phyloP scores from a whole-genome alignment of 2,888 invertebrate species.

The Drosophila colorata region DNA sequence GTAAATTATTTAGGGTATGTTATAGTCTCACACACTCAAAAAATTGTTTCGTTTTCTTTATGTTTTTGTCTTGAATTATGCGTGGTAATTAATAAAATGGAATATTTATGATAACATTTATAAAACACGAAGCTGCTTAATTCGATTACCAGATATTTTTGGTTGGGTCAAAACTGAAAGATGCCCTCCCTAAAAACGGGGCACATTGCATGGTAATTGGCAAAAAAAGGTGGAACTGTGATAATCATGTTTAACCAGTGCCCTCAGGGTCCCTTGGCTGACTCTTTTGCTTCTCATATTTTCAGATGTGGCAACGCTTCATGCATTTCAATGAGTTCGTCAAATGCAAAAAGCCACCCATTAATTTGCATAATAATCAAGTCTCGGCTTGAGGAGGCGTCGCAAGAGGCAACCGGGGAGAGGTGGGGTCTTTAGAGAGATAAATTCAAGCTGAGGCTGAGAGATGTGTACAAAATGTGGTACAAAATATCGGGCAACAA shows the following conservation, averaged over 20 bases:
- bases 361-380: conserved; percentile 80
- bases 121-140: conserved; percentile 80
- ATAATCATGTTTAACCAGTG: conserved; percentile 75
- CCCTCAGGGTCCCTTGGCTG: conserved; percentile 30
- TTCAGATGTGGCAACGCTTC: conserved; percentile 49
- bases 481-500: conserved; percentile 64
- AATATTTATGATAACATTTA: conserved; percentile 81
- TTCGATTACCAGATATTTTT: conserved; percentile 74
- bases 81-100: conserved; percentile 80
- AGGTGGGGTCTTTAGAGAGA: neutral
- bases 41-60: conserved; percentile 2
- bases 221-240: conserved; percentile 76
- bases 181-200: conserved; percentile 6
- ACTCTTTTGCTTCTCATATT: conserved; percentile 3
- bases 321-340: conserved; percentile 77
- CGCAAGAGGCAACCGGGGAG: neutral
- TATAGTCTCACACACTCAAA: neutral
- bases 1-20: conserved; percentile 10
- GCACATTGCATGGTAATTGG: conserved; percentile 67
- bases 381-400: conserved; percentile 14
- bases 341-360: conserved; percentile 71
- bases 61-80: conserved; percentile 65
- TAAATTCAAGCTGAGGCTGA: conserved; percentile 13
- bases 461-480: conserved; percentile 49
- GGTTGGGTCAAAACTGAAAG: conserved; percentile 15